Conservation (phyloP, 92 coral and sea anemone species). For the Pocillopora meandrina region DNA sequence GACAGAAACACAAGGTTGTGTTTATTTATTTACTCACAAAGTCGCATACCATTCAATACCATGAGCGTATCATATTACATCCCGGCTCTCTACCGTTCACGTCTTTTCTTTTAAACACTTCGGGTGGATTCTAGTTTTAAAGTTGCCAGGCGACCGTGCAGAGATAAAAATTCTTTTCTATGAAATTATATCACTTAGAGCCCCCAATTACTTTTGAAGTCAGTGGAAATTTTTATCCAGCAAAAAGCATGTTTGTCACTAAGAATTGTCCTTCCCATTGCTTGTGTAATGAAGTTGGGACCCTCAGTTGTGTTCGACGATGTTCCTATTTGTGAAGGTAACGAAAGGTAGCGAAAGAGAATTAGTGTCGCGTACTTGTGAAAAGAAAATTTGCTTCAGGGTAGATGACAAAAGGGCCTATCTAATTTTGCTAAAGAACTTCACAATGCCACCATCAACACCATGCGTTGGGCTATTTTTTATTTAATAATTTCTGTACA, state of each 20-base stretch:
- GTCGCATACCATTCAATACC: neutral
- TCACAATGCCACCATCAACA: no score
- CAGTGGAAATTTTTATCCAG: conserved; percentile 8
- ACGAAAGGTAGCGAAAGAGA: conserved; percentile 19
- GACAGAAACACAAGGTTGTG: neutral
- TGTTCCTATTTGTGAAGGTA: neutral
- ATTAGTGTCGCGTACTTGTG: conserved; percentile 11
- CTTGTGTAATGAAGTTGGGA: conserved; percentile 25
- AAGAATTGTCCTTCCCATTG: conserved; percentile 19
- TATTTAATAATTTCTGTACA: neutral
- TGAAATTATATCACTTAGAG: neutral
- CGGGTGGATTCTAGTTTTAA: no score
- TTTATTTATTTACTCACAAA: neutral
- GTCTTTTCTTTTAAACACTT: no score
- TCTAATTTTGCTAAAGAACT: no score
- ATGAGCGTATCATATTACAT: neutral
- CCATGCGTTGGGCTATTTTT: no score
- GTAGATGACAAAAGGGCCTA: neutral
- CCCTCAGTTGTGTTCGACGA: neutral
- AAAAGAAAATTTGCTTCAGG: neutral
- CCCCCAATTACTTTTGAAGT: neutral
- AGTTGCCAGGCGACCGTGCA: neutral
- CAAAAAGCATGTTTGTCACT: conserved; percentile 15
- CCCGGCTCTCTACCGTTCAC: no score
- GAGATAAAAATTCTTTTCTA: neutral